Conservation (phyloP, 1,140 invertebrate species). For the Trichonephila inaurata region DNA sequence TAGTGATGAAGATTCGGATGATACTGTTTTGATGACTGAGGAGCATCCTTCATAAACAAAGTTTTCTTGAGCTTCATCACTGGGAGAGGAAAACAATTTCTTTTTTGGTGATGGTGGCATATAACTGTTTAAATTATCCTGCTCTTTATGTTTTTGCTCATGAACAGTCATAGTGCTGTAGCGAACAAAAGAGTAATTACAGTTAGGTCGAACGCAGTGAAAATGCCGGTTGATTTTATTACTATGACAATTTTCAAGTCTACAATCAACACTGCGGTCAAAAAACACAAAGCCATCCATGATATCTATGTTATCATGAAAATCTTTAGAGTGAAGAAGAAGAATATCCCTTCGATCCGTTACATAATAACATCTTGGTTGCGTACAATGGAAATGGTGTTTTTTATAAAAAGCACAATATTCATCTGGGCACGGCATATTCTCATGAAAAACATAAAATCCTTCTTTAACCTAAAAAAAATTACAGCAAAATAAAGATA, state of each 20-base stretch:
- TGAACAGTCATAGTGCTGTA: constrained; percentile 88
- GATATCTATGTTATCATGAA: constrained; percentile 91
- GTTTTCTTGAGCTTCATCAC: constrained; percentile 71
- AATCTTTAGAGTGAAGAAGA: constrained; percentile 88
- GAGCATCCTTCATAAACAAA: constrained; percentile 42
- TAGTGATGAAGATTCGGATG: constrained; percentile 50
- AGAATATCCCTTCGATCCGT: constrained; percentile 86
- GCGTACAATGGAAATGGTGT: constrained; percentile 89
- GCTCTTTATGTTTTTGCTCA: constrained; percentile 83
- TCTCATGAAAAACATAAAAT: constrained; percentile 84
- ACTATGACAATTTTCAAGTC: constrained; percentile 86
- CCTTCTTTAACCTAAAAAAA: constrained; percentile 81
- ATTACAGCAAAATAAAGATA: not conserved
- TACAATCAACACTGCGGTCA: constrained; percentile 89
- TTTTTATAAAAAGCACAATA: constrained; percentile 84
- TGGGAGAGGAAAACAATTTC: constrained; percentile 42
- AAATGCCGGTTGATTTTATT: constrained; percentile 88
- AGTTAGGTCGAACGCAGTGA: constrained; percentile 88
- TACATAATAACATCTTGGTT: constrained; percentile 87
- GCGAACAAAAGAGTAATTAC: constrained; percentile 88
- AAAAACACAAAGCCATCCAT: constrained; percentile 91
- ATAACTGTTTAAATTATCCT: constrained; percentile 40
- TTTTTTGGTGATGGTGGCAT: constrained; percentile 70
- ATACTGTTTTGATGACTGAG: constrained; percentile 66
- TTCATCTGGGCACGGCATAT: constrained; percentile 84